Conservation (phyloP, 2,797 vertebrate genomes). For the Arrhamphus sclerolepis region DNA sequence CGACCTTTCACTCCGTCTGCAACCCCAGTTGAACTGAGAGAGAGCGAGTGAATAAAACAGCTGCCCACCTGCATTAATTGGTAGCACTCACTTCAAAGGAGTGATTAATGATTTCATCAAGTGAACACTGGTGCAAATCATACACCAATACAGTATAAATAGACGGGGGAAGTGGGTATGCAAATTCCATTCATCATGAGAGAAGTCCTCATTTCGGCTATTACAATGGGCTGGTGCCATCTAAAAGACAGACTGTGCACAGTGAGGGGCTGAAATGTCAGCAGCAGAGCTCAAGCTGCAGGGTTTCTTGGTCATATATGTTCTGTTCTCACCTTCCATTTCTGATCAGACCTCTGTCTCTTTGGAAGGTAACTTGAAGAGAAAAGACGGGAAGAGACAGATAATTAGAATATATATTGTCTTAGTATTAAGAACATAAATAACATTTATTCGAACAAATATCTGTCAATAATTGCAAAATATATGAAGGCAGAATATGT, state of each 20-base stretch:
- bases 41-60: slow-evolving; percentile 61
- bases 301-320: slow-evolving; percentile 19
- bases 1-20: slow-evolving; percentile 51
- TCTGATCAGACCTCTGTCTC: slow-evolving; percentile 94
- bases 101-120: slow-evolving; percentile 78
- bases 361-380: slow-evolving; percentile 89
- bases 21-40: slow-evolving; percentile 46
- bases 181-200: slow-evolving; percentile 57
- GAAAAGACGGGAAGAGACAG: slow-evolving; percentile 10
- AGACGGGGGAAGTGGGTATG: slow-evolving; percentile 44
- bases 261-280: slow-evolving; percentile 32
- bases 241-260: slow-evolving; percentile 19
- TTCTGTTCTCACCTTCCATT: slow-evolving; percentile 88
- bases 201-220: slow-evolving; percentile 46
- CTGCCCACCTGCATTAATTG: slow-evolving; percentile 73
- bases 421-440: neutral
- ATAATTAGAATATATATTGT: slow-evolving; percentile 10
- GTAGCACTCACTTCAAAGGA: slow-evolving; percentile 59
- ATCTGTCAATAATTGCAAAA: neutral
- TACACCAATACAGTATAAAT: slow-evolving; percentile 48
- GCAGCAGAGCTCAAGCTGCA: slow-evolving; percentile 20
- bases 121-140: slow-evolving; percentile 64
- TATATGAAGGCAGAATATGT: slow-evolving; percentile 8
- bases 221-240: slow-evolving; percentile 42
- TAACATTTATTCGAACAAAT: slow-evolving; percentile 1